A percentile compares a stretch with the other conserved stretches of the same genome.
phyloP scores from a whole-genome alignment of 2,113 vertebrate species.

The Manacus vitellinus region DNA sequence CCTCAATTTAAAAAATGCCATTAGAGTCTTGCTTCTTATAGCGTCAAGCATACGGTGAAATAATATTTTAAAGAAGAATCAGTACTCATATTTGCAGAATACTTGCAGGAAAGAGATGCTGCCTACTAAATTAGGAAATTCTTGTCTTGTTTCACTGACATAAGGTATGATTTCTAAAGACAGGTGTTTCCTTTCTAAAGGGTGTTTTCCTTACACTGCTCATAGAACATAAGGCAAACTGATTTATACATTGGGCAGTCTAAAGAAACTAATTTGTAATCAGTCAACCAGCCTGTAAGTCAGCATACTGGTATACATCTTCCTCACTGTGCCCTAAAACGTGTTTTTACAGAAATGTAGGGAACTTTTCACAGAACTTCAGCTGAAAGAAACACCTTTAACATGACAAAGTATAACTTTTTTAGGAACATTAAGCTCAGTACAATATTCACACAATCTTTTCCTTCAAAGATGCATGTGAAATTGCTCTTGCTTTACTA shows the following conservation, averaged over 20 bases:
- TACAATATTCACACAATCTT: background rate
- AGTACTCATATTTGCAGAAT: background rate
- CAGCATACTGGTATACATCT: background rate
- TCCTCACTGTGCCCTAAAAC: background rate
- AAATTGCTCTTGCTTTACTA: constrained; percentile 1
- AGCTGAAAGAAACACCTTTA: background rate
- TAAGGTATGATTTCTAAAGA: background rate
- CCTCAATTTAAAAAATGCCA: background rate
- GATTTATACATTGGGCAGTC: background rate
- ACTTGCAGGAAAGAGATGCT: background rate
- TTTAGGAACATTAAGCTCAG: background rate
- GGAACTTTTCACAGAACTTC: background rate
- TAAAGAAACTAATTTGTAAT: background rate
- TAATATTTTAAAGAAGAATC: background rate
- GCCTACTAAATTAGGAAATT: background rate
- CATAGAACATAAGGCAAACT: background rate
- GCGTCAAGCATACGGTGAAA: background rate
- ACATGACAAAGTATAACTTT: background rate
- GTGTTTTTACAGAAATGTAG: background rate
- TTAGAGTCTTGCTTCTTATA: background rate
- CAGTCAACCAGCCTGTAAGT: background rate
- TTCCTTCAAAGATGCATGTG: background rate
- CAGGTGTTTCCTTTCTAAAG: background rate
- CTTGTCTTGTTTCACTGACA: background rate
- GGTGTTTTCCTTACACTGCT: background rate